Evolutionary conservation across 2,113 vertebrate species (phyloP).

Genomic region (Sander lucioperca): DNA sequence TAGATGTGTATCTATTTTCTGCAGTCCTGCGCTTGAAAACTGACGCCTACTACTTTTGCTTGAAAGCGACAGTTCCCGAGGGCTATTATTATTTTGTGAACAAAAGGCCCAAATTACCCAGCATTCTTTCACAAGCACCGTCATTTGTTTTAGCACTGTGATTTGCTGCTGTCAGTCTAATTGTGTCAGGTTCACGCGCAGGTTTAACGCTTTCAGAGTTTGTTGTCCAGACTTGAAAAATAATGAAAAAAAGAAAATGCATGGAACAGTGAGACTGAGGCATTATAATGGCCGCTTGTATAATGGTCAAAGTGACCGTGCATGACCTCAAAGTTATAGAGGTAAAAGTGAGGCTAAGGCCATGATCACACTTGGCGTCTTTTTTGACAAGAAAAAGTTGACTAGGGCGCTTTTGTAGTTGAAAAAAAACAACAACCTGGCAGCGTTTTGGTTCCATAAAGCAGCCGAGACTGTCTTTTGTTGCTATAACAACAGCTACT

Average conservation of each 20-base stretch:
- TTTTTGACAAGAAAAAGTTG: too few relatives aligned
- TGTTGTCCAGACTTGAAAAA: slow-evolving; percentile 18
- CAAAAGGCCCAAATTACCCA: slow-evolving; percentile 35
- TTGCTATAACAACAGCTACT: too few relatives aligned
- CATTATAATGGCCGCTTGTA: background rate
- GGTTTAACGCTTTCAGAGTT: background rate
- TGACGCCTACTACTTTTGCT: background rate
- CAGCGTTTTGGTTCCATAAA: too few relatives aligned
- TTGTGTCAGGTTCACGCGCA: background rate
- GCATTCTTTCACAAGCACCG: slow-evolving; percentile 36
- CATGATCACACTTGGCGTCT: too few relatives aligned
- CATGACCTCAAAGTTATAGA: background rate
- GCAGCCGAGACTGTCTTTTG: too few relatives aligned
- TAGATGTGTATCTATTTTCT: background rate
- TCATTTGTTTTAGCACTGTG: slow-evolving; percentile 7
- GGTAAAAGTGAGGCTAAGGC: slow-evolving; percentile 30
- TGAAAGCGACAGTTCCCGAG: slow-evolving; percentile 39
- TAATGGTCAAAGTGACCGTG: background rate
- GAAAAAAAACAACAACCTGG: too few relatives aligned
- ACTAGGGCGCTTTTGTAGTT: too few relatives aligned
- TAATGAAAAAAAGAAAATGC: background rate
- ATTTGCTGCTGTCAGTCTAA: slow-evolving; percentile 9
- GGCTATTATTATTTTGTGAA: slow-evolving; percentile 11
- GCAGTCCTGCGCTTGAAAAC: background rate
- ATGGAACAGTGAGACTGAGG: slow-evolving; percentile 3